These are phyloP conservation scores for Pteronotus mesoamericanus DNA, from an alignment of 2,797 vertebrate genomes.

Conservation along the genomic window DNA sequence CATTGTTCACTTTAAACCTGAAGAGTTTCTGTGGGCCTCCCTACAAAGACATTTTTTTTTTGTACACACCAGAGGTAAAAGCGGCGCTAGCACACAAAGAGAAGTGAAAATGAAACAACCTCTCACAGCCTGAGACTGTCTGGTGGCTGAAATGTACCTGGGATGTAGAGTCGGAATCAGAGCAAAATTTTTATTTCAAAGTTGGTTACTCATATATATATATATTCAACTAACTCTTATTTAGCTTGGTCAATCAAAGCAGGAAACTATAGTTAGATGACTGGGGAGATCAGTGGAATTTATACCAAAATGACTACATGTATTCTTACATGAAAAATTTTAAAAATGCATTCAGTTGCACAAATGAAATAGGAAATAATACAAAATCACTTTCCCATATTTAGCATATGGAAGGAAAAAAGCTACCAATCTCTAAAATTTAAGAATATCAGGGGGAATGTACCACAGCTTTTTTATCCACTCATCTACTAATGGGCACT, in stretches of 20 bases:
- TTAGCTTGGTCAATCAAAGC: neutral
- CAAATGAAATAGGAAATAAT: slow-evolving; percentile 6
- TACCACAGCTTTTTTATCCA: neutral
- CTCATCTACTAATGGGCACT: neutral
- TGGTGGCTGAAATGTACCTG: neutral
- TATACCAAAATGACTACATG: neutral
- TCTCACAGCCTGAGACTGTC: neutral
- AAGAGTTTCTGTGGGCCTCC: neutral
- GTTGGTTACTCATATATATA: neutral
- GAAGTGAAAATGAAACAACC: neutral
- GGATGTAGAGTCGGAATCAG: neutral
- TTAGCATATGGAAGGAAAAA: neutral
- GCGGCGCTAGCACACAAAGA: neutral
- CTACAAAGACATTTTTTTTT: neutral
- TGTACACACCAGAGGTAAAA: neutral
- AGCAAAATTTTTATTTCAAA: neutral
- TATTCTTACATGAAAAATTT: neutral
- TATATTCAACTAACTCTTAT: neutral
- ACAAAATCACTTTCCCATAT: neutral
- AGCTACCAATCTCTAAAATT: neutral
- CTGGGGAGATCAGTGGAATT: neutral
- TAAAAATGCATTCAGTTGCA: neutral
- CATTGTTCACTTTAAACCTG: neutral
- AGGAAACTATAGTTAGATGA: neutral
- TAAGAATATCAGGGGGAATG: neutral